phyloP scores from a whole-genome alignment of 2,113 vertebrate genomes.

The Macrotus californicus region DNA sequence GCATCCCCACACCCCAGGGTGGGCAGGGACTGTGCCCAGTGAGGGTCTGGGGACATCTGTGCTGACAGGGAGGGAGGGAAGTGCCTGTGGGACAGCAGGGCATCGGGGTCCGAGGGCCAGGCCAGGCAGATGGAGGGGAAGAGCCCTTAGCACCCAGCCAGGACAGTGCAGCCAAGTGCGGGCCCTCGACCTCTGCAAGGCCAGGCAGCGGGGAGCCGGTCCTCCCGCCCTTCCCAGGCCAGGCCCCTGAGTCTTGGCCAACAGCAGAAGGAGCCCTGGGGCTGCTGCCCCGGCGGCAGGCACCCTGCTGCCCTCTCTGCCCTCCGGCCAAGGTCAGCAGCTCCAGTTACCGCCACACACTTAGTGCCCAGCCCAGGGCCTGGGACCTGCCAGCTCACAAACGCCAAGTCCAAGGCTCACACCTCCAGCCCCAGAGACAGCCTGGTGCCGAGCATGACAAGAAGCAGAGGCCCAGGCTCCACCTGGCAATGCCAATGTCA shows the following conservation, averaged over 20 bases:
- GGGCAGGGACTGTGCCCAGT: neutral
- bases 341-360: neutral
- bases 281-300: neutral
- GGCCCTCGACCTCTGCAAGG: neutral
- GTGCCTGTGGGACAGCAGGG: neutral
- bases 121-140: neutral
- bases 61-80: neutral
- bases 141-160: neutral
- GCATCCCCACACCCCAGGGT: neutral
- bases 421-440: neutral
- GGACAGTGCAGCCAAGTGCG: neutral
- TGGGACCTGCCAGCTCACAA: neutral
- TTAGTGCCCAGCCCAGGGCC: neutral
- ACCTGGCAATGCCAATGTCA: fast-evolving
- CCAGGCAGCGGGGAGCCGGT: neutral
- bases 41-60: neutral
- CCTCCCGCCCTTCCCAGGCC: neutral
- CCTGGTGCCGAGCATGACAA: neutral
- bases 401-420: neutral
- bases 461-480: neutral
- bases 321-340: conserved; percentile 17
- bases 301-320: neutral
- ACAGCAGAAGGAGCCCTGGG: neutral
- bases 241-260: neutral
- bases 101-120: neutral